These are phyloP conservation scores for Chrysomallon squamiferum DNA, from an alignment of 1,140 invertebrate species.

Conservation along the genomic window DNA sequence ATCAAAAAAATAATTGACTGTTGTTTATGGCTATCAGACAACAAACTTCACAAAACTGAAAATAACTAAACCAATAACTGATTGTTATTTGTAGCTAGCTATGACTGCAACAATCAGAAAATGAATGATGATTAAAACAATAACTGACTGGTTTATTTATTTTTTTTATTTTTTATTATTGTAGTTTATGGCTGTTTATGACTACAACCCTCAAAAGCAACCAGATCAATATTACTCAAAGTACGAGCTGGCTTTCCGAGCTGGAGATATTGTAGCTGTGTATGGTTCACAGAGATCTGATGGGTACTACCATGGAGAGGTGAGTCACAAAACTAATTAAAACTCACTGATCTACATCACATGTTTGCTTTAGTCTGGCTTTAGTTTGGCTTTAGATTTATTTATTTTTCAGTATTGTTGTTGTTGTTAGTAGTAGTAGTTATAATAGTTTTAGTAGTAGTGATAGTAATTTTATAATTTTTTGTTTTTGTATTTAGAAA, in stretches of 20 bases:
- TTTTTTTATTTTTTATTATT: too few relatives aligned
- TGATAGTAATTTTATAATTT: not conserved
- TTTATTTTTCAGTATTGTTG: not conserved
- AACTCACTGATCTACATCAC: not conserved
- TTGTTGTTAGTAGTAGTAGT: not conserved
- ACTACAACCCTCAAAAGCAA: slow-evolving; percentile 52
- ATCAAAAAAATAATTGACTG: too few relatives aligned
- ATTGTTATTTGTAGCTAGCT: too few relatives aligned
- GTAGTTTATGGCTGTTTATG: slow-evolving; percentile 59
- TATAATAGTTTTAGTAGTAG: not conserved
- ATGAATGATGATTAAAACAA: too few relatives aligned
- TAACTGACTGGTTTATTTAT: too few relatives aligned
- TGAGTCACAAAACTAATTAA: slow-evolving; percentile 15
- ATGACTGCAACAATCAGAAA: too few relatives aligned
- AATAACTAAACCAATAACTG: too few relatives aligned
- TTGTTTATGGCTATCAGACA: too few relatives aligned
- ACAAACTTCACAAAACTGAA: too few relatives aligned
- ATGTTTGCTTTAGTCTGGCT: not conserved
- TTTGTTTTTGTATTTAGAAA: not conserved
- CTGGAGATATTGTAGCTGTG: slow-evolving; percentile 51
- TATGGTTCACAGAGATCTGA: slow-evolving; percentile 52
- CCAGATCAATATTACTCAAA: slow-evolving; percentile 46
- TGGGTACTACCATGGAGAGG: slow-evolving; percentile 57
- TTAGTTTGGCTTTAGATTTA: not conserved
- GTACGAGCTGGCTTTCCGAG: slow-evolving; percentile 51